These are phyloP conservation scores for Xenotilapia caudafasciata DNA, from an alignment of 2,113 vertebrate species.

Conservation along the genomic window DNA sequence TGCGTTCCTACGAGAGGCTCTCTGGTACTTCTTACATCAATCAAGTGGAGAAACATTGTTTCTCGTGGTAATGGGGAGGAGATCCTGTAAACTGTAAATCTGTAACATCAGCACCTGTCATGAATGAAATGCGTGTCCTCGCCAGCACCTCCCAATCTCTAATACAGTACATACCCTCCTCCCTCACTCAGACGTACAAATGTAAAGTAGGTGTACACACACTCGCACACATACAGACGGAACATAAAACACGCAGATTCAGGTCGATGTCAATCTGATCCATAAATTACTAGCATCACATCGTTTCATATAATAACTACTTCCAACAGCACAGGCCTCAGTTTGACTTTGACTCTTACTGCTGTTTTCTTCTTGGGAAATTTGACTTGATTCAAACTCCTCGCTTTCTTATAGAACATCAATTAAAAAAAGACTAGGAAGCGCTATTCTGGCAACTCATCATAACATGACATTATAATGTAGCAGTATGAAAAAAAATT, in stretches of 20 bases:
- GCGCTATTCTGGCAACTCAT: constrained; percentile 4
- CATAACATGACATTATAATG: not conserved
- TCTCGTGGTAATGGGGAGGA: not conserved
- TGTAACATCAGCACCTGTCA: constrained; percentile 65
- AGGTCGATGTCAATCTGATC: constrained; percentile 27
- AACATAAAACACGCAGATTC: constrained; percentile 36
- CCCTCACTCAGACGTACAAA: not conserved
- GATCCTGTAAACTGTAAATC: constrained; percentile 30
- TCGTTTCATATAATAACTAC: constrained; percentile 25
- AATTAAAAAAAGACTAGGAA: not conserved
- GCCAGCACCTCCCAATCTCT: not conserved
- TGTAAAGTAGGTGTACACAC: not conserved
- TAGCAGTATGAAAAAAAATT: not conserved
- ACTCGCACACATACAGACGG: not conserved
- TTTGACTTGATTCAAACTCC: constrained; percentile 1
- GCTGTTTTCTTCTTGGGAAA: constrained; percentile 25
- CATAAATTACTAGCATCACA: constrained; percentile 61
- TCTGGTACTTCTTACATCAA: not conserved
- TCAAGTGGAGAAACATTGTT: not conserved
- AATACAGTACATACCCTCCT: constrained; percentile 19
- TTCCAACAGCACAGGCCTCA: constrained; percentile 3
- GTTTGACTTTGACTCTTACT: constrained; percentile 16
- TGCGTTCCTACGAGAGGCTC: constrained; percentile 16
- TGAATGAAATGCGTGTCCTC: constrained; percentile 18
- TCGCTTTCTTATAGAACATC: not conserved